Conservation (phyloP, 2,797 vertebrate genomes). For the Sebastes hubbsi region DNA sequence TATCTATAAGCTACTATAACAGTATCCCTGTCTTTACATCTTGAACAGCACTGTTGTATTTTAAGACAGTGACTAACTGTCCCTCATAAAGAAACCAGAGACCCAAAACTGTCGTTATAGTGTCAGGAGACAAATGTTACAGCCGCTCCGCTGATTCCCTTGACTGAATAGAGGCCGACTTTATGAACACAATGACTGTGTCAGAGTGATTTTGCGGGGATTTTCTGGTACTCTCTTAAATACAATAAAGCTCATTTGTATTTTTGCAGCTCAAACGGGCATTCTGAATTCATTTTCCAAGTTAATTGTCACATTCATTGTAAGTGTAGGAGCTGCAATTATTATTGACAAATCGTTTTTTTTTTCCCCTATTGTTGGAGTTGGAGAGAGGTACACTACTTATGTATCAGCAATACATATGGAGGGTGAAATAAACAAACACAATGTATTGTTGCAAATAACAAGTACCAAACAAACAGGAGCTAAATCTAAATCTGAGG, state of each 20-base stretch:
- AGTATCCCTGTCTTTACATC: constrained; percentile 11
- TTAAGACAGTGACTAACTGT: constrained; percentile 51
- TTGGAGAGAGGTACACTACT: background rate
- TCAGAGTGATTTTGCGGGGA: constrained; percentile 66
- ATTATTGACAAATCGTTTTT: constrained; percentile 26
- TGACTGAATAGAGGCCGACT: constrained; percentile 61
- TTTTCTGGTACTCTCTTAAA: constrained; percentile 51
- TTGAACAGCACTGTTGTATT: constrained; percentile 29
- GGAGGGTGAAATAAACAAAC: constrained; percentile 1
- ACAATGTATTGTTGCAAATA: background rate
- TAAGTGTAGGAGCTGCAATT: constrained; percentile 37
- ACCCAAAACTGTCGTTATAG: constrained; percentile 62
- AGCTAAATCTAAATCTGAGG: constrained; percentile 3
- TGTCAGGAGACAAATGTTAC: constrained; percentile 60
- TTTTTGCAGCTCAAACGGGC: constrained; percentile 38
- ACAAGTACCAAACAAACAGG: background rate
- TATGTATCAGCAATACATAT: constrained; percentile 2
- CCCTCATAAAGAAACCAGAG: constrained; percentile 53
- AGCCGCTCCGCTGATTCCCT: constrained; percentile 55
- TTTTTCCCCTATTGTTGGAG: background rate
- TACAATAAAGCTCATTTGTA: constrained; percentile 64
- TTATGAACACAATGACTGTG: constrained; percentile 67
- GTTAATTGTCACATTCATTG: constrained; percentile 56
- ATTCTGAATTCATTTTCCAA: constrained; percentile 51
- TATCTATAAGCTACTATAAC: background rate